Conservation (phyloP, 1,140 invertebrate species). For the Sipha flava region DNA sequence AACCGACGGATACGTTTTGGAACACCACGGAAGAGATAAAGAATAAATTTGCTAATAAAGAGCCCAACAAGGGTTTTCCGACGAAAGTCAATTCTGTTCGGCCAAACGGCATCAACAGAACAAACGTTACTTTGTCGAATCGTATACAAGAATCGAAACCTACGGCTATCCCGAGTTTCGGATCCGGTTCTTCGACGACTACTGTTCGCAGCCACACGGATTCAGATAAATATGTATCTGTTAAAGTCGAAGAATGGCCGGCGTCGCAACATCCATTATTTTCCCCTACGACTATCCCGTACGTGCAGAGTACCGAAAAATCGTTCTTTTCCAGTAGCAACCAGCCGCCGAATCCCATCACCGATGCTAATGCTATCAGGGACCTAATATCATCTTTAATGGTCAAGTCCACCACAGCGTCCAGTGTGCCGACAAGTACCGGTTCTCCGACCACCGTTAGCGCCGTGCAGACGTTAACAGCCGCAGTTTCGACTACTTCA, state of each 20-base stretch:
- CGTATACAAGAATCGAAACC: slow-evolving; percentile 8
- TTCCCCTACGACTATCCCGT: neutral
- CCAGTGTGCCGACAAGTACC: neutral
- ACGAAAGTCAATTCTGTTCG: neutral
- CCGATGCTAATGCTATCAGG: neutral
- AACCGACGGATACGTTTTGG: neutral
- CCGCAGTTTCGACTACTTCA: neutral
- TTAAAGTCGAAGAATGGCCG: slow-evolving; percentile 10
- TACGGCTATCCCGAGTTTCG: neutral
- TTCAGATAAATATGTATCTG: neutral
- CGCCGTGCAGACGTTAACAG: neutral
- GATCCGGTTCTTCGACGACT: neutral
- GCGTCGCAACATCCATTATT: neutral
- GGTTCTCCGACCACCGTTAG: neutral
- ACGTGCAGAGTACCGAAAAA: slow-evolving; percentile 6
- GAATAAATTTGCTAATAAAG: neutral
- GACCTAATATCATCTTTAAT: neutral
- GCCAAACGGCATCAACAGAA: neutral
- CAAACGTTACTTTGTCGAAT: slow-evolving; percentile 19
- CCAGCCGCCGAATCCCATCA: neutral
- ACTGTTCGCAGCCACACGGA: neutral
- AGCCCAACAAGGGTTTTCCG: neutral
- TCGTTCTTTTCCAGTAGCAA: neutral
- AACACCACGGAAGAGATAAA: neutral
- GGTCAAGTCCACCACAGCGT: neutral